Conservation (phyloP, 2,888 invertebrate species). For the Spisula solida region DNA sequence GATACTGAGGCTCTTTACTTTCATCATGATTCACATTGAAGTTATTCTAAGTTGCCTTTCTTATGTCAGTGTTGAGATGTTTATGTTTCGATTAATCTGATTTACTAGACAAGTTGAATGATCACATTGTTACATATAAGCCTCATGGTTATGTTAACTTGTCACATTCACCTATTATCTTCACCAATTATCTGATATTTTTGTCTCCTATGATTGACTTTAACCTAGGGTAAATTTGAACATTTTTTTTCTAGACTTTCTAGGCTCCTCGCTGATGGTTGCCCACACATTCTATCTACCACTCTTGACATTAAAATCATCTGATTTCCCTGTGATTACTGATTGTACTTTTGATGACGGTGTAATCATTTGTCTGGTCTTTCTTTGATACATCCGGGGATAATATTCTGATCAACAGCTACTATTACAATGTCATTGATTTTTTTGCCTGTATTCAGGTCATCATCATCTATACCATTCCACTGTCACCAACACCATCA, state of each 20-base stretch:
- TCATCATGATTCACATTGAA: slow-evolving; percentile 1
- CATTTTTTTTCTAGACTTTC: neutral
- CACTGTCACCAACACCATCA: no score
- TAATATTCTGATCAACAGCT: neutral
- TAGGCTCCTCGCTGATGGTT: neutral
- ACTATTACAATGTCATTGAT: no score
- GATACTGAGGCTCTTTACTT: neutral
- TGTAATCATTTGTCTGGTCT: neutral
- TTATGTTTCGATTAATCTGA: slow-evolving; percentile 20
- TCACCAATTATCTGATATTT: neutral
- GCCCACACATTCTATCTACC: neutral
- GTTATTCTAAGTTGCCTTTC: neutral
- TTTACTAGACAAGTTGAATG: slow-evolving; percentile 5
- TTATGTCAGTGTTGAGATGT: slow-evolving; percentile 7
- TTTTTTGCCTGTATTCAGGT: no score
- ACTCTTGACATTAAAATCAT: neutral
- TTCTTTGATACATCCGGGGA: neutral
- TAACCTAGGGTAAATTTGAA: neutral
- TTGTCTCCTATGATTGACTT: neutral
- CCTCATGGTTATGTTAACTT: neutral
- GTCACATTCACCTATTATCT: neutral
- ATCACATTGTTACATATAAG: slow-evolving; percentile 3
- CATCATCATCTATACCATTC: no score
- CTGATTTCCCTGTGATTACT: neutral
- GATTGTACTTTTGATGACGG: no score